Base-by-base conservation (phyloP, 2,888 invertebrate genomes). In the Drosophila austrosaltans region DNA sequence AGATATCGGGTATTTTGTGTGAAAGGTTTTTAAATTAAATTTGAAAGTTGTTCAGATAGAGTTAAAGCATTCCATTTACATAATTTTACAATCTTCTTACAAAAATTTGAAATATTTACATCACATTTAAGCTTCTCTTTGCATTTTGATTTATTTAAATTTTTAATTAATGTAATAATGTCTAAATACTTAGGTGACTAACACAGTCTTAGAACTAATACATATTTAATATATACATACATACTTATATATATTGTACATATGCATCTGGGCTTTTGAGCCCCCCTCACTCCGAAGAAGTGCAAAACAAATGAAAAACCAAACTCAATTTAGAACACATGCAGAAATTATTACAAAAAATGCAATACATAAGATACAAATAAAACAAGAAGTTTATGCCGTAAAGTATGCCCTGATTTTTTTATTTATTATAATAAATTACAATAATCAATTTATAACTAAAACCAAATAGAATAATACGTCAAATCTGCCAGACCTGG, bases 141-240 rank as follows among this genome's bases (percentile, higher is more conserved):
- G 30, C 6, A 40, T 60, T 56, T 61, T 64, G 44, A 59, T 57
- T 77, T 84, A 84, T 82, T 82, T 81, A 69, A 71, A 83, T 82
- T 76, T 69, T 53, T 71, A 39, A 57, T 67, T 83, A 83, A 81
- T 81, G 82, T 85, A 83, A 79, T 83, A 83, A 78, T 85, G 83
- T 86, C 87, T 85, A 85, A 83, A 86, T 88, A 85, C 85, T 85
- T 85, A 85, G 87, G 85, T 88, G 81, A 85, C 81, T 85, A 85
- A 85, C 85, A 88, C 85, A 85, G 85, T 85, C 87, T 83, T 79
- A 77, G 78, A 86, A 79, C 79, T 88, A 88, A 88, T 88, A 86
- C 81, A 82, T 77, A 85, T 69, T 60, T 56, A 25, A n/a, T 39
- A 66, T 40, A 16, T 16, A 16, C 16, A 16, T 60, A 16, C 16